Conservation (phyloP, 2,113 vertebrate species). For the Tyto alba region DNA sequence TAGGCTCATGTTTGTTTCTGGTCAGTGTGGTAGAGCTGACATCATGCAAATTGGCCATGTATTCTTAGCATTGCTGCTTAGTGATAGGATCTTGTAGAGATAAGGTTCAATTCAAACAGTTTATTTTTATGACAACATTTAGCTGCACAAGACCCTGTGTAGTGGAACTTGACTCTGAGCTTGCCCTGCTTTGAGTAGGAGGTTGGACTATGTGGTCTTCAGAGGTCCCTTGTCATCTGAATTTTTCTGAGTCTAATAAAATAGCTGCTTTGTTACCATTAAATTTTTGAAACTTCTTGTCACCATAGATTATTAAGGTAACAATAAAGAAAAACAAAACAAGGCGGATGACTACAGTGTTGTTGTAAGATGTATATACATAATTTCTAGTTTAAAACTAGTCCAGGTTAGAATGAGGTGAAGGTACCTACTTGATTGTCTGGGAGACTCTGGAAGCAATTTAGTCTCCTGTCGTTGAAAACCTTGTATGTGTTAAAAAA, state of each 20-base stretch:
- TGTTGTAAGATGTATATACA: background rate
- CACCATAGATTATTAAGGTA: background rate
- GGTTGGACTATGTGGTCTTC: background rate
- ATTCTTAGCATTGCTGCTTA: background rate
- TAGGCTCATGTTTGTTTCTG: background rate
- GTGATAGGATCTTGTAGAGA: background rate
- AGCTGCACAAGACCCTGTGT: background rate
- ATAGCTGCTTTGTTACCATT: background rate
- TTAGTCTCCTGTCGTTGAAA: background rate
- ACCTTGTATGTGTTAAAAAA: background rate
- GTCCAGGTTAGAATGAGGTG: background rate
- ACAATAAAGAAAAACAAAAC: background rate
- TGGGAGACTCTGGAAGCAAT: background rate
- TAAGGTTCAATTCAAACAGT: background rate
- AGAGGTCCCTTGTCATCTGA: background rate
- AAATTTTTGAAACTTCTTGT: background rate
- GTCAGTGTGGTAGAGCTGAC: background rate
- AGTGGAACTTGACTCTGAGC: background rate
- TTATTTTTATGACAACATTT: background rate
- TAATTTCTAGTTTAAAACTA: background rate
- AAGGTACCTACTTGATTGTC: background rate
- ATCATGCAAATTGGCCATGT: background rate
- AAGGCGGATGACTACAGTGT: background rate
- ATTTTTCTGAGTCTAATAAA: background rate
- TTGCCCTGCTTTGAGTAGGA: background rate